Base-by-base conservation (phyloP, 2,113 vertebrate species). In the Prinia subflava region DNA sequence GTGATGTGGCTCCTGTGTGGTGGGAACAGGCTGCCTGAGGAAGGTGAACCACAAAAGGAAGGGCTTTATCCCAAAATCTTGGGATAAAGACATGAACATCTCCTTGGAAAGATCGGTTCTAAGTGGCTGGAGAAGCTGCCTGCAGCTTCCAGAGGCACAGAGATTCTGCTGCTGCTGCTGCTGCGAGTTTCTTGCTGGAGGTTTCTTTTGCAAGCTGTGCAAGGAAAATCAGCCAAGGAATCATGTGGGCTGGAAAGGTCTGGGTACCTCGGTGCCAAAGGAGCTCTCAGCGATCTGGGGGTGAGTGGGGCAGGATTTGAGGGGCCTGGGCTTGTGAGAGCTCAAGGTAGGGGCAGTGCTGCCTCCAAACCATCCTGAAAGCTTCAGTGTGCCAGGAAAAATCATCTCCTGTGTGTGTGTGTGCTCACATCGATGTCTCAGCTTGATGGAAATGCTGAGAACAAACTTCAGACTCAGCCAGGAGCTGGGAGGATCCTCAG, bases 181-280 rank as follows among this genome's bases (percentile, higher is more conserved):
- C 83, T 76, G 46, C 56, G 15, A 77, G 89, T 89, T 65, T 82
- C 65, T 60, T 93, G 92, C 93, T 96, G 93, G 91, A 92, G 93
- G 14, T 91, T 91, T 94, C 91, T 73, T 92, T 55, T 89, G 91
- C 87, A 82, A 91, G 78, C 76, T 76, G 74, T 33, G 81, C 70
- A 56, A 80, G 78, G 82, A 85, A 46, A 74, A 74, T 33, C 50
- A 90, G 84, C 89, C 84, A 83, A 67, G 63, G 65, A 87, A 56
- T 80, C 79, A 31, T 30, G 80, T 52, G 85, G 70, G 89, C 88
- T 94, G 96, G 90, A 92, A 3, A 69, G 79, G 55, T 76, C 49
- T 75, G 15, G 85, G 7, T 6, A 23, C 31, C 49, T 49, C 35
- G 19, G 46, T 81, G 95, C 91, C 90, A 79, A 79, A 68, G 82